A percentile compares a stretch with the other conserved stretches of the same genome.
Evolutionary conservation across 2,888 invertebrate genomes (phyloP).

Genomic region (Chloromyia formosa): DNA sequence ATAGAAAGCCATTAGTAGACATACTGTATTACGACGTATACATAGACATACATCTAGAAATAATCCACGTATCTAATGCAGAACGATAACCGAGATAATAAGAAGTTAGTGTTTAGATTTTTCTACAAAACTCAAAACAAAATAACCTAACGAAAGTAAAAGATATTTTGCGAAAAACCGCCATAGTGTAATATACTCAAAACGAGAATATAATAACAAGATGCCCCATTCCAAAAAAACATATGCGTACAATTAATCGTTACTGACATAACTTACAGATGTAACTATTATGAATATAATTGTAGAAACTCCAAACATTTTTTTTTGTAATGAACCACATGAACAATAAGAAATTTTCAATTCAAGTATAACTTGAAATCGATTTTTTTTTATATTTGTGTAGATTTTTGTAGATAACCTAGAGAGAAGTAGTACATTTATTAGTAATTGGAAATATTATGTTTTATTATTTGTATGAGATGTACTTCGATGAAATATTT

Average conservation of each 20-base stretch:
- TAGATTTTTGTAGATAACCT: conserved; percentile 3
- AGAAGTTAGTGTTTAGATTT: conserved; percentile 33
- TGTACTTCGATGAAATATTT: conserved; percentile 3
- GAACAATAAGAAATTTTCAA: too few relatives aligned
- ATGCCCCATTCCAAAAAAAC: too few relatives aligned
- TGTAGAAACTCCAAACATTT: too few relatives aligned
- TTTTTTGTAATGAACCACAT: too few relatives aligned
- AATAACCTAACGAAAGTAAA: not conserved
- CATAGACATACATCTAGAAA: not conserved
- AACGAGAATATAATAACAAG: too few relatives aligned
- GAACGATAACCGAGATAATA: not conserved
- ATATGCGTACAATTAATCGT: not conserved
- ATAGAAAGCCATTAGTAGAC: too few relatives aligned
- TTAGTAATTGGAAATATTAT: not conserved
- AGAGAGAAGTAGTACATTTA: conserved; percentile 17
- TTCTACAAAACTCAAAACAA: conserved; percentile 30
- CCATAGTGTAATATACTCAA: too few relatives aligned
- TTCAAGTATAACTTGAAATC: conserved; percentile 27
- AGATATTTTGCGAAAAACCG: conserved; percentile 15
- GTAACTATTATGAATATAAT: too few relatives aligned
- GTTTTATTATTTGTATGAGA: not conserved
- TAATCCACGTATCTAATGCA: conserved; percentile 18
- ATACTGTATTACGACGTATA: not conserved
- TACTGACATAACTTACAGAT: not conserved
- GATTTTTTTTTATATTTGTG: not conserved